phyloP scores from a whole-genome alignment of 2,888 invertebrate genomes.

The Caenorhabditis zanzibari region DNA sequence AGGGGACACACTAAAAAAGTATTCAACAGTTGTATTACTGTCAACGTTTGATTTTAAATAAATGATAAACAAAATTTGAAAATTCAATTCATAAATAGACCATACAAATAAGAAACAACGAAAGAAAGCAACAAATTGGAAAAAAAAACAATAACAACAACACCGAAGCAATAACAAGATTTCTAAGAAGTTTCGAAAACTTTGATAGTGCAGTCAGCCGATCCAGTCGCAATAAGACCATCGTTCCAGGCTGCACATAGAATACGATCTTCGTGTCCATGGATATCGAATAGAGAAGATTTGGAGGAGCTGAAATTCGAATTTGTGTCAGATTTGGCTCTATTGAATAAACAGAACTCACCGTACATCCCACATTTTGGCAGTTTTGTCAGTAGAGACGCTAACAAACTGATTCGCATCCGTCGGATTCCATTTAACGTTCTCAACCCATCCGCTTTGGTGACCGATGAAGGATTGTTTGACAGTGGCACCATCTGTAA shows the following conservation, averaged over 20 bases:
- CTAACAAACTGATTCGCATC: constrained; percentile 93
- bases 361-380: constrained; percentile 95
- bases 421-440: constrained; percentile 92
- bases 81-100: constrained; percentile 32
- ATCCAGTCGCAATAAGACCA: constrained; percentile 91
- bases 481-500: constrained; percentile 87
- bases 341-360: constrained; percentile 32
- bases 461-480: constrained; percentile 93
- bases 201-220: constrained; percentile 94
- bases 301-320: constrained; percentile 87
- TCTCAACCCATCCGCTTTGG: constrained; percentile 93
- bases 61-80: constrained; percentile 10
- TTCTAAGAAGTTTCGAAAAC: constrained; percentile 81
- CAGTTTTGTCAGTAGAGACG: constrained; percentile 92
- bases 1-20: background rate
- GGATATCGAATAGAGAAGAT: constrained; percentile 93
- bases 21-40: constrained; percentile 1
- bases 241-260: constrained; percentile 96
- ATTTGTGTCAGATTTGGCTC: no score
- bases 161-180: constrained; percentile 14
- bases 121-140: constrained; percentile 45
- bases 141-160: constrained; percentile 27
- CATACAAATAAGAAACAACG: background rate
- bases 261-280: constrained; percentile 94
- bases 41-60: no score